These are phyloP conservation scores for Pollicipes pollicipes DNA, from an alignment of 1,140 invertebrate species.

Conservation along the genomic window DNA sequence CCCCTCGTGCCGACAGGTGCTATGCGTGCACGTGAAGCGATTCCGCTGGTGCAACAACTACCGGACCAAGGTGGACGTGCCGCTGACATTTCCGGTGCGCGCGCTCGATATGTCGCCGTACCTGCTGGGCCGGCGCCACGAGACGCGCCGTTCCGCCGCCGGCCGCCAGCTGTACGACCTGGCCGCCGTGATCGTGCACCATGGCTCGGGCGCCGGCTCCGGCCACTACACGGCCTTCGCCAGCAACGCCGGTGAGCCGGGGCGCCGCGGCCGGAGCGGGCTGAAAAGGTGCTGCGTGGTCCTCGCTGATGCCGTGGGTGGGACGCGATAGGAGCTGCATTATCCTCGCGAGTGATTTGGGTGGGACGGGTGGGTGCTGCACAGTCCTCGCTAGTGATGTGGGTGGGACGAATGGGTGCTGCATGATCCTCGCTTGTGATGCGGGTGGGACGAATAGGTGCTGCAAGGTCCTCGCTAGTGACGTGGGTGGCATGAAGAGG, in stretches of 20 bases:
- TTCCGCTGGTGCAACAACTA: slow-evolving; percentile 67
- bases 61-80: slow-evolving; percentile 59
- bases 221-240: slow-evolving; percentile 75
- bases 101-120: slow-evolving; percentile 62
- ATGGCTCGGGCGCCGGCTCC: slow-evolving; percentile 61
- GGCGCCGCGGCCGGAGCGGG: no score
- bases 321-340: no score
- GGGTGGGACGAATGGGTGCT: no score
- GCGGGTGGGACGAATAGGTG: no score
- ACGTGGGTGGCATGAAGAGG: no score
- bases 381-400: no score
- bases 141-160: slow-evolving; percentile 38
- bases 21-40: slow-evolving; percentile 69
- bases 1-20: slow-evolving; percentile 33
- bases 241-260: slow-evolving; percentile 42
- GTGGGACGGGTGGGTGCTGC: no score
- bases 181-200: slow-evolving; percentile 67
- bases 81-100: slow-evolving; percentile 54
- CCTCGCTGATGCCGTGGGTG: no score
- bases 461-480: no score
- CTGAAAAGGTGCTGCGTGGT: no score
- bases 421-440: no score
- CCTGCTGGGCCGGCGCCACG: slow-evolving; percentile 46
- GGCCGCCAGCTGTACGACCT: slow-evolving; percentile 56
- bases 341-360: no score